phyloP scores from a whole-genome alignment of 2,888 invertebrate species.

The Tanytarsus gracilentus region DNA sequence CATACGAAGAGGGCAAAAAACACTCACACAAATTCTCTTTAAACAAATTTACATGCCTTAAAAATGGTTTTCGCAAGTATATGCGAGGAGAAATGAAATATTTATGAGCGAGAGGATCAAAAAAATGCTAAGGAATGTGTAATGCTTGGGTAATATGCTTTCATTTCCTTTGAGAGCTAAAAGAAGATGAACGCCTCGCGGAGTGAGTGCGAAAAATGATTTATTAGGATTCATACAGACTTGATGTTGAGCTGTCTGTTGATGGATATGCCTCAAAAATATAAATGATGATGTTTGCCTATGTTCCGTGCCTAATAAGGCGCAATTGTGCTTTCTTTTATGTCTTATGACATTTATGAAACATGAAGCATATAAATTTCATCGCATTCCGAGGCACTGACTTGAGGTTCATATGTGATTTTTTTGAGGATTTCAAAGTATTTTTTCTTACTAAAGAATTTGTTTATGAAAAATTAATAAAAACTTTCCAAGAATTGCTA shows the following conservation, averaged over 20 bases:
- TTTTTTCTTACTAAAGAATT: not conserved
- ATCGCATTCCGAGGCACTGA: not conserved
- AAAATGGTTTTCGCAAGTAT: too few relatives aligned
- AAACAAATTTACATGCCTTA: too few relatives aligned
- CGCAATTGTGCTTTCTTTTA: not conserved
- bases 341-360: constrained; percentile 9
- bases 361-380: constrained; percentile 2
- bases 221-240: constrained; percentile 21
- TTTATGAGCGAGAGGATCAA: constrained; percentile 3
- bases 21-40: too few relatives aligned
- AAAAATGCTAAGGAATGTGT: constrained; percentile 21
- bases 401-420: not conserved
- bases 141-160: constrained; percentile 23
- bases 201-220: constrained; percentile 26
- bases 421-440: not conserved
- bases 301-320: constrained; percentile 20
- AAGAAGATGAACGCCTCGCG: too few relatives aligned
- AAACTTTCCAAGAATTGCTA: not conserved
- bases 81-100: constrained; percentile 14
- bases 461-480: not conserved
- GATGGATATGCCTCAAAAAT: constrained; percentile 13
- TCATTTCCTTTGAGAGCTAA: constrained; percentile 16
- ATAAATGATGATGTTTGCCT: constrained; percentile 24
- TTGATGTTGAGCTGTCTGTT: constrained; percentile 20
- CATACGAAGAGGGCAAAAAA: too few relatives aligned